Evolutionary conservation across 2,888 invertebrate genomes (phyloP).

Genomic region (Drosophila testacea): DNA sequence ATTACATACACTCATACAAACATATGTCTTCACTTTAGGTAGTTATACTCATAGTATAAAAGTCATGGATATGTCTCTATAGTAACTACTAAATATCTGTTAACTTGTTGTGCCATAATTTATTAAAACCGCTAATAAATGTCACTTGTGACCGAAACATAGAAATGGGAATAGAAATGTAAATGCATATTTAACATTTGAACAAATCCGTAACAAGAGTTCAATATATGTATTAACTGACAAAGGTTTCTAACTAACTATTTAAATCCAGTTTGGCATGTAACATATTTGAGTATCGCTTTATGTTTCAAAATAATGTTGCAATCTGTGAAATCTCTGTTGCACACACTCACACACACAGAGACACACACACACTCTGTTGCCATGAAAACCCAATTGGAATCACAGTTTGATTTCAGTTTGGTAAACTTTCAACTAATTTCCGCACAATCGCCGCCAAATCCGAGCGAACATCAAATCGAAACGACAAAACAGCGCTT

Average conservation of each 20-base stretch:
- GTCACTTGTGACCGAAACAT: background rate
- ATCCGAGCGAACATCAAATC: slow-evolving; percentile 52
- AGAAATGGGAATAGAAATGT: too few species aligned
- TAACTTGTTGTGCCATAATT: background rate
- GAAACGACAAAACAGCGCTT: slow-evolving; percentile 52
- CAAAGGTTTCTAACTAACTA: slow-evolving; percentile 3
- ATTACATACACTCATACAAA: too few species aligned
- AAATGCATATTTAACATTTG: background rate
- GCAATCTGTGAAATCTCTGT: slow-evolving; percentile 12
- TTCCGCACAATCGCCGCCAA: slow-evolving; percentile 63
- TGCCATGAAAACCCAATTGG: slow-evolving; percentile 22
- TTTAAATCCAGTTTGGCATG: slow-evolving; percentile 10
- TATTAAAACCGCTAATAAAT: background rate
- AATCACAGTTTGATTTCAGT: slow-evolving; percentile 35
- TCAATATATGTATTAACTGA: slow-evolving; percentile 12
- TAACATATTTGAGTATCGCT: slow-evolving; percentile 13
- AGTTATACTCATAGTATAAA: too few species aligned
- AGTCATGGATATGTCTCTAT: background rate
- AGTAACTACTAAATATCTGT: too few species aligned
- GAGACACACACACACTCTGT: background rate
- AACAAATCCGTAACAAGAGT: background rate
- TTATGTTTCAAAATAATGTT: slow-evolving; percentile 11
- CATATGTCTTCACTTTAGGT: too few species aligned
- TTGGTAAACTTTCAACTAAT: slow-evolving; percentile 60
- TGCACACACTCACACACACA: background rate